These are phyloP conservation scores for Vollenhovia emeryi DNA, from an alignment of 1,140 invertebrate species.

Conservation along the genomic window DNA sequence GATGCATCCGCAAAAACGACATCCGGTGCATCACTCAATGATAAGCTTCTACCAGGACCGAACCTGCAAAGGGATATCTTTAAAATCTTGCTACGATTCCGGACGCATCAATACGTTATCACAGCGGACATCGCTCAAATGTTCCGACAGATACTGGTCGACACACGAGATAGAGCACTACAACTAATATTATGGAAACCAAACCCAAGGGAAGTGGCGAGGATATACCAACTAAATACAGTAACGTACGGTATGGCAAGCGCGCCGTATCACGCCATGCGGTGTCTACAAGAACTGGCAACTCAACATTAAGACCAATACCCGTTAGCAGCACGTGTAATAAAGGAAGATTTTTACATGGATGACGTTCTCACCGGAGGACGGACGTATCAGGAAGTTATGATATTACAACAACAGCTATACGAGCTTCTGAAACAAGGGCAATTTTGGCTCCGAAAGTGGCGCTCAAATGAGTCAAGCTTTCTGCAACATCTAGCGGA, in stretches of 20 bases:
- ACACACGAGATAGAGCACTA: background rate
- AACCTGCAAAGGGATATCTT: constrained; percentile 42
- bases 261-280: background rate
- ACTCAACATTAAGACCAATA: background rate
- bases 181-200: constrained; percentile 18
- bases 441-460: background rate
- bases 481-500: background rate
- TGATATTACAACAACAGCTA: background rate
- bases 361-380: background rate
- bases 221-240: background rate
- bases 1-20: background rate
- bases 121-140: no score
- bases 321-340: background rate
- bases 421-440: background rate
- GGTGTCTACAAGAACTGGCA: background rate
- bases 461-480: background rate
- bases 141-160: background rate
- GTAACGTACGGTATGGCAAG: constrained; percentile 1
- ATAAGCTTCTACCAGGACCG: background rate
- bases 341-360: constrained; percentile 18
- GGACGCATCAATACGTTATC: background rate
- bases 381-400: background rate
- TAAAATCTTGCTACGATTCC: constrained; percentile 39
- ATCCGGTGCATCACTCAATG: background rate
- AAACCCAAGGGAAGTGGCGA: no score